Conservation (phyloP, 30 jellyfish, hydroid and myxozoan genomes). For the Aurelia aurita region DNA sequence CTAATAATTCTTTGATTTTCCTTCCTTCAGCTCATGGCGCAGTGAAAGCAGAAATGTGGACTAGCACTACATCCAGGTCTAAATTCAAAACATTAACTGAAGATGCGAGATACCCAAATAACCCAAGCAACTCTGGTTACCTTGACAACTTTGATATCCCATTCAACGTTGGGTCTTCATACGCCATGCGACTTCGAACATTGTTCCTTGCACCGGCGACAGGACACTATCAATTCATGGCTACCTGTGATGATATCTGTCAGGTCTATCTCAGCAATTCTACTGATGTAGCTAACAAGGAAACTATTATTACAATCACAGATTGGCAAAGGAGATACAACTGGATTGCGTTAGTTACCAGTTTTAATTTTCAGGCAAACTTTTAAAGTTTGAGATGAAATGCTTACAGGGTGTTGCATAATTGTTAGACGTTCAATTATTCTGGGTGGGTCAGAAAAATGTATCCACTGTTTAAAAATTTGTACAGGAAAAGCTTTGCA, state of each 20-base stretch:
- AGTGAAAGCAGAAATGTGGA: conserved; percentile 36
- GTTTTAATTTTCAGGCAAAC: no score
- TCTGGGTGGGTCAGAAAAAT: no score
- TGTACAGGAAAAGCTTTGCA: no score
- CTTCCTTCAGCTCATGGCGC: conserved; percentile 57
- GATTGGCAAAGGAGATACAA: not conserved
- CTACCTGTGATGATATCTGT: conserved; percentile 61
- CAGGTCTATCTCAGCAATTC: conserved; percentile 1
- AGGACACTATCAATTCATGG: conserved; percentile 60
- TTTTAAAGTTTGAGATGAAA: no score
- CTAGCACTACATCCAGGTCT: not conserved
- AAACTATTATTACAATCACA: not conserved
- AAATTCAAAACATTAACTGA: not conserved
- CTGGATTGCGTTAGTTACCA: not conserved
- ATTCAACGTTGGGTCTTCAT: conserved; percentile 13
- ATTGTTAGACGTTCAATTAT: no score
- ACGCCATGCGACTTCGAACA: conserved; percentile 41
- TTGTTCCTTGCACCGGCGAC: conserved; percentile 75
- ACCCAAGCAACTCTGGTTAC: conserved; percentile 66
- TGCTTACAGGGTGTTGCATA: no score
- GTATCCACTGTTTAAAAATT: no score
- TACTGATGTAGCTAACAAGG: not conserved
- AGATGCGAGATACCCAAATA: conserved; percentile 78
- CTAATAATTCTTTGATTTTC: no score
- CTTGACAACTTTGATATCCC: conserved; percentile 73